These are phyloP conservation scores for Drosophila anomelani DNA, from an alignment of 2,888 invertebrate genomes.

Conservation along the genomic window DNA sequence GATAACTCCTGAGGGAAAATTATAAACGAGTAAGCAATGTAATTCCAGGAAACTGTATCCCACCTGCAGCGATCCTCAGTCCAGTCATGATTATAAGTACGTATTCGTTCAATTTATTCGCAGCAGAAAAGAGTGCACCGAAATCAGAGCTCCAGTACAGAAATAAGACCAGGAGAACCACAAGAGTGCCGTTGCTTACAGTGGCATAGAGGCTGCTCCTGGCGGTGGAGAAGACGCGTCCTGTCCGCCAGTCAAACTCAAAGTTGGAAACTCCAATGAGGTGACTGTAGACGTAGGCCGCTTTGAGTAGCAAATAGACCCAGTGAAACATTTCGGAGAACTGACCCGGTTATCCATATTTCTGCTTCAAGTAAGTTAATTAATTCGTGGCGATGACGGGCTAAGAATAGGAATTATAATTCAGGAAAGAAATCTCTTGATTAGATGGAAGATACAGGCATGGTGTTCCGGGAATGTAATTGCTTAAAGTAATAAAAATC, in stretches of 20 bases:
- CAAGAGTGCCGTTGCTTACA: not conserved
- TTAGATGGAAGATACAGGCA: not conserved
- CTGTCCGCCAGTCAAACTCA: slow-evolving; percentile 8
- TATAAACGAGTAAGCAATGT: not conserved
- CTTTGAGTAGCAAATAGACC: slow-evolving; percentile 3
- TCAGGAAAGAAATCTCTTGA: not conserved
- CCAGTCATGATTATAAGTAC: slow-evolving; percentile 15
- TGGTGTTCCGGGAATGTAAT: not conserved
- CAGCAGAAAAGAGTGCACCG: not conserved
- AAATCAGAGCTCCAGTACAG: not conserved
- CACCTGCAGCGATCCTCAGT: slow-evolving; percentile 26
- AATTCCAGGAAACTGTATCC: not conserved
- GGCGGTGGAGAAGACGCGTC: not conserved
- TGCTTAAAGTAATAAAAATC: not conserved
- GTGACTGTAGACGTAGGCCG: not conserved
- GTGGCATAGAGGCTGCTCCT: slow-evolving; percentile 4
- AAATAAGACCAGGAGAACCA: not conserved
- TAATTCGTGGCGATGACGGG: not conserved
- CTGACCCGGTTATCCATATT: not conserved
- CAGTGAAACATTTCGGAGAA: slow-evolving; percentile 20
- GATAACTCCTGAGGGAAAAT: not conserved
- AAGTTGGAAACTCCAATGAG: slow-evolving; percentile 13
- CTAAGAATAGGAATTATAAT: too few species aligned
- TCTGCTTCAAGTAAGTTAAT: not conserved
- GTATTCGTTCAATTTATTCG: slow-evolving; percentile 34